Conservation (phyloP, 2,888 invertebrate genomes). For the Leucozona laternaria region DNA sequence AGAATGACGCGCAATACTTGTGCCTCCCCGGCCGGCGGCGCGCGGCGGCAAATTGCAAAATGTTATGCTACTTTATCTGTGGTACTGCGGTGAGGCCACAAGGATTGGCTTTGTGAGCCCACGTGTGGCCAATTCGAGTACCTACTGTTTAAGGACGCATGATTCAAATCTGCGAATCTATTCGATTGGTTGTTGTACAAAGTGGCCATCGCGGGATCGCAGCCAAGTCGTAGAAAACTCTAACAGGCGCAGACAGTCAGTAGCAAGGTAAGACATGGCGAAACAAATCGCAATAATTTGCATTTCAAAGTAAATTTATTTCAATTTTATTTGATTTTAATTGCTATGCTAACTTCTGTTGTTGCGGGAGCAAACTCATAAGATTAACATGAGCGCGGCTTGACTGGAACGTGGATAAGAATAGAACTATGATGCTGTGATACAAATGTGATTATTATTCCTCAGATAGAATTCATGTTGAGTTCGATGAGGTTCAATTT, state of each 20-base stretch:
- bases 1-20: constrained; percentile 54
- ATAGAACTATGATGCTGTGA: constrained; percentile 28
- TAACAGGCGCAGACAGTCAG: constrained; percentile 43
- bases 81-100: constrained; percentile 22
- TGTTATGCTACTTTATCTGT: constrained; percentile 40
- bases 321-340: constrained; percentile 84
- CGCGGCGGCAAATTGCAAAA: constrained; percentile 41
- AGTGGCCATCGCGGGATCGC: constrained; percentile 28
- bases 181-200: constrained; percentile 60
- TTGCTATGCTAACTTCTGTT: constrained; percentile 80
- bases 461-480: constrained; percentile 21
- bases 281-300: constrained; percentile 80
- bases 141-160: constrained; percentile 78
- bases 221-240: constrained; percentile 34
- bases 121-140: constrained; percentile 54
- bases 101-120: constrained; percentile 67
- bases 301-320: constrained; percentile 83
- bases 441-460: constrained; percentile 34
- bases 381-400: constrained; percentile 32
- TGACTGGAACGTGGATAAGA: constrained; percentile 28
- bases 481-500: background rate
- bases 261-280: constrained; percentile 42
- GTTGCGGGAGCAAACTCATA: constrained; percentile 42
- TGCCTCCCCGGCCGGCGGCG: constrained; percentile 51
- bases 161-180: constrained; percentile 81